Percentiles rank a stretch among this genome's conserved stretches.
These are phyloP conservation scores for Haemorhous mexicanus DNA, from an alignment of 2,113 vertebrate genomes.

Conservation along the genomic window DNA sequence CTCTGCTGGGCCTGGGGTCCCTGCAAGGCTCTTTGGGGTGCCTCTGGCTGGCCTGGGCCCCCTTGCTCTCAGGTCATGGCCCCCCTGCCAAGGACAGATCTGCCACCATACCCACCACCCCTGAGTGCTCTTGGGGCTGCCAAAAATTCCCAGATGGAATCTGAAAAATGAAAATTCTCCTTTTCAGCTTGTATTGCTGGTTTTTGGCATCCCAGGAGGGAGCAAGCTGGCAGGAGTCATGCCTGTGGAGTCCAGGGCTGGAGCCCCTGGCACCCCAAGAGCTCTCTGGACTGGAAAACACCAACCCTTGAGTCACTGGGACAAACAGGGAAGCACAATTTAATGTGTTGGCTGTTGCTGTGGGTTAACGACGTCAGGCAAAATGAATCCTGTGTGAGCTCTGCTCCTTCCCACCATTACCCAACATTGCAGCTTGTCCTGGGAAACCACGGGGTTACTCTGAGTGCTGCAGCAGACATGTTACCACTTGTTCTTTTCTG, in stretches of 20 bases:
- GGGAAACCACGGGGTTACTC: not conserved
- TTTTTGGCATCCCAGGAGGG: not conserved
- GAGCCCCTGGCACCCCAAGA: not conserved
- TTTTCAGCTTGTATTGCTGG: not conserved
- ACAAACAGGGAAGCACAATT: not conserved
- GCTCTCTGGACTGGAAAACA: not conserved
- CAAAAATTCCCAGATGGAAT: not conserved
- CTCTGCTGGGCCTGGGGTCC: not conserved
- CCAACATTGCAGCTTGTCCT: not conserved
- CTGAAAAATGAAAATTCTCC: not conserved
- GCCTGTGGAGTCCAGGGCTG: fast-evolving
- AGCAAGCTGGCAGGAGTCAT: fast-evolving
- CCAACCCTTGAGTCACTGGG: not conserved
- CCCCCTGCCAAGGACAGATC: not conserved
- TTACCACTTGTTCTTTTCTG: not conserved
- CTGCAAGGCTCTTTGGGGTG: not conserved
- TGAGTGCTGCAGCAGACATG: not conserved
- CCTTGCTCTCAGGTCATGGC: no score
- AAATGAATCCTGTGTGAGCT: not conserved
- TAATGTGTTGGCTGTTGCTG: not conserved
- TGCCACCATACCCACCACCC: not conserved
- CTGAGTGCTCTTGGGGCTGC: not conserved
- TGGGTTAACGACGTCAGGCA: not conserved
- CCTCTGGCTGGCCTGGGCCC: not conserved
- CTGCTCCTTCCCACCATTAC: not conserved